phyloP scores from a whole-genome alignment of 2,113 vertebrate species.

The Corynorhinus townsendii region DNA sequence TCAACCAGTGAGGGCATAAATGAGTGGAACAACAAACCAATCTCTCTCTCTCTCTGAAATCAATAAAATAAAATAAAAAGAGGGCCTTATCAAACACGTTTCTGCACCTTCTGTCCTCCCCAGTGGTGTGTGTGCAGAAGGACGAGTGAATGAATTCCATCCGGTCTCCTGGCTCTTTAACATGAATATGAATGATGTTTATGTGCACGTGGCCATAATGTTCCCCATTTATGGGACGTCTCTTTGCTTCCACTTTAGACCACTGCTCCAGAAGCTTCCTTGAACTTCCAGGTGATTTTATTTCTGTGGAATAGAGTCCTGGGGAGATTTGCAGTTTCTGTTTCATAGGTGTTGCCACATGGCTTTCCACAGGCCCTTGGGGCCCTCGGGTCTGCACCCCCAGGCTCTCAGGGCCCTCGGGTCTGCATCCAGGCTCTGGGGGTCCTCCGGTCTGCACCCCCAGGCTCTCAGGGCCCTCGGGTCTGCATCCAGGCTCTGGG shows the following conservation, averaged over 20 bases:
- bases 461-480: fast-evolving
- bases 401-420: fast-evolving
- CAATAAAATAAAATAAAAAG: neutral
- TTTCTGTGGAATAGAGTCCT: neutral
- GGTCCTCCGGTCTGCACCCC: too few relatives aligned
- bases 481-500: neutral
- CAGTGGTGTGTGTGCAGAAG: fast-evolving
- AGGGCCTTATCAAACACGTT: neutral
- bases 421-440: fast-evolving
- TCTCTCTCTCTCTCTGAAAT: too few relatives aligned
- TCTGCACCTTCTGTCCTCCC: neutral
- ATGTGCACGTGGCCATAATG: neutral
- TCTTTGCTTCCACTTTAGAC: neutral
- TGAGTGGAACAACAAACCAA: too few relatives aligned
- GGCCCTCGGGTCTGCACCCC: neutral
- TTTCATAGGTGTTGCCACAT: neutral
- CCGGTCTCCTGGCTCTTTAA: neutral
- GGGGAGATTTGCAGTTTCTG: neutral
- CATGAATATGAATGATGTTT: neutral
- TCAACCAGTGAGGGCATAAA: too few relatives aligned
- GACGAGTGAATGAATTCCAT: too few relatives aligned
- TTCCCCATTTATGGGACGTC: neutral
- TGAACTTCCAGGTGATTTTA: neutral
- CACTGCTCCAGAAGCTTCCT: neutral
- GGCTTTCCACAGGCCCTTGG: neutral